A percentile compares a stretch with the other conserved stretches of the same genome.
Conservation (phyloP, 2,888 invertebrate species). For the Cetonia aurata region DNA sequence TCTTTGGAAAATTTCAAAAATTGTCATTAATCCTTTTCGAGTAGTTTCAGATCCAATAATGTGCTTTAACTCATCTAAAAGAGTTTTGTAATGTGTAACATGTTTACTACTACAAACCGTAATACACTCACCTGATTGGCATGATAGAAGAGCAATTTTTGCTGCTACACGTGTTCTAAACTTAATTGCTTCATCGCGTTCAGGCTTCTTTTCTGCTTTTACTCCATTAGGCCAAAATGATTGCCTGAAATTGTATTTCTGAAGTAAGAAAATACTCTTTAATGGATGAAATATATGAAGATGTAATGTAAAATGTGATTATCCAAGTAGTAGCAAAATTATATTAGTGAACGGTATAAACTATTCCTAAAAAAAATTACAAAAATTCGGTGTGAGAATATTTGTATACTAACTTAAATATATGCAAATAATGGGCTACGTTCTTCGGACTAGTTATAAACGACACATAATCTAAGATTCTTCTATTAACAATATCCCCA, state of each 20-base stretch:
- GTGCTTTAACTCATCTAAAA: constrained; percentile 86
- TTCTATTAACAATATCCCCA: constrained; percentile 86
- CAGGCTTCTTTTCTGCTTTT: constrained; percentile 61
- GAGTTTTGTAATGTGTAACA: not conserved
- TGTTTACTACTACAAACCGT: not conserved
- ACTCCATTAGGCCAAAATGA: constrained; percentile 74
- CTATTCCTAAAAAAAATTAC: too few relatives aligned
- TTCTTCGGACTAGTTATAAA: constrained; percentile 89
- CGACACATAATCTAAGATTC: constrained; percentile 90
- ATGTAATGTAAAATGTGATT: not conserved
- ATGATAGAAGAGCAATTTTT: constrained; percentile 86
- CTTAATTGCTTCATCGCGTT: constrained; percentile 64
- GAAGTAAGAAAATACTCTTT: constrained; percentile 6
- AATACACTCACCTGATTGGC: constrained; percentile 77
- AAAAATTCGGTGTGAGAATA: too few relatives aligned
- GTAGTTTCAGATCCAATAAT: constrained; percentile 92
- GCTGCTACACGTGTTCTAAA: constrained; percentile 87
- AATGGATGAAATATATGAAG: not conserved
- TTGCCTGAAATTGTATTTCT: constrained; percentile 65
- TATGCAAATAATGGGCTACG: constrained; percentile 87
- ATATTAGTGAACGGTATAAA: too few relatives aligned
- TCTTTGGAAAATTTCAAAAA: constrained; percentile 91
- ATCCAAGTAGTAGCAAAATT: too few relatives aligned
- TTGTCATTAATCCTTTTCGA: constrained; percentile 82
- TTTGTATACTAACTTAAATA: constrained; percentile 83